Conservation (phyloP, 1,140 invertebrate species). For the Drosophila repleta region DNA sequence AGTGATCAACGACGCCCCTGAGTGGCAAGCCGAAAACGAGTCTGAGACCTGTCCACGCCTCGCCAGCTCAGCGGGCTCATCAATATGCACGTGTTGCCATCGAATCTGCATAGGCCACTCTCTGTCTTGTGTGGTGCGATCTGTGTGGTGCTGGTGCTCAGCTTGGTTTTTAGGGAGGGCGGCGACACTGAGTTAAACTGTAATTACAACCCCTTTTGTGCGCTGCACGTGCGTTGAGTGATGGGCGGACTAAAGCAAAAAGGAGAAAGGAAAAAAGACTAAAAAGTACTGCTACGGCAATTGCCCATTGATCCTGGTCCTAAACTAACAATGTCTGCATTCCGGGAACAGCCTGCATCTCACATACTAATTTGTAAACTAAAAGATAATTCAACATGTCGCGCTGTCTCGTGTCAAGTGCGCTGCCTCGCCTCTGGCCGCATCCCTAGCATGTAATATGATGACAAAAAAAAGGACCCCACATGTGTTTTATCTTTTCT, state of each 20-base stretch:
- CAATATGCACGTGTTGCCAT: slow-evolving; percentile 57
- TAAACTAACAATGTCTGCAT: slow-evolving; percentile 66
- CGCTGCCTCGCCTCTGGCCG: neutral
- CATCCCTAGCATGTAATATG: slow-evolving; percentile 53
- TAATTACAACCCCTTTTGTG: slow-evolving; percentile 78
- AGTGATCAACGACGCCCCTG: slow-evolving; percentile 54
- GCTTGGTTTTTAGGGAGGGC: slow-evolving; percentile 53
- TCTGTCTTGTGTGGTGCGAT: slow-evolving; percentile 35
- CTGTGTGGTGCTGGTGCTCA: slow-evolving; percentile 22
- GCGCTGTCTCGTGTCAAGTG: slow-evolving; percentile 73
- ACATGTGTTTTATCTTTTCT: slow-evolving; percentile 52
- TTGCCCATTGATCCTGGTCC: slow-evolving; percentile 56
- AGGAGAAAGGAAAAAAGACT: neutral
- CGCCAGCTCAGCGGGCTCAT: slow-evolving; percentile 51
- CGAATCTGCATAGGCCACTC: slow-evolving; percentile 72
- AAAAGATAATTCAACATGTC: slow-evolving; percentile 62
- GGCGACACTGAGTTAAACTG: slow-evolving; percentile 62
- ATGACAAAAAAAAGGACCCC: slow-evolving; percentile 67
- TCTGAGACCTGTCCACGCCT: slow-evolving; percentile 65
- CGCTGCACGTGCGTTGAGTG: slow-evolving; percentile 68
- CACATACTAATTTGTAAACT: slow-evolving; percentile 79
- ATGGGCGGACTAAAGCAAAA: slow-evolving; percentile 39
- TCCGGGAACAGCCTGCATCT: slow-evolving; percentile 57
- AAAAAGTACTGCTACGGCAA: slow-evolving; percentile 11
- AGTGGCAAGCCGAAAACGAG: slow-evolving; percentile 34